A percentile compares a stretch with the other conserved stretches of the same genome.
phyloP scores from a whole-genome alignment of 2,888 invertebrate genomes.

The Stenotaenia linearis region DNA sequence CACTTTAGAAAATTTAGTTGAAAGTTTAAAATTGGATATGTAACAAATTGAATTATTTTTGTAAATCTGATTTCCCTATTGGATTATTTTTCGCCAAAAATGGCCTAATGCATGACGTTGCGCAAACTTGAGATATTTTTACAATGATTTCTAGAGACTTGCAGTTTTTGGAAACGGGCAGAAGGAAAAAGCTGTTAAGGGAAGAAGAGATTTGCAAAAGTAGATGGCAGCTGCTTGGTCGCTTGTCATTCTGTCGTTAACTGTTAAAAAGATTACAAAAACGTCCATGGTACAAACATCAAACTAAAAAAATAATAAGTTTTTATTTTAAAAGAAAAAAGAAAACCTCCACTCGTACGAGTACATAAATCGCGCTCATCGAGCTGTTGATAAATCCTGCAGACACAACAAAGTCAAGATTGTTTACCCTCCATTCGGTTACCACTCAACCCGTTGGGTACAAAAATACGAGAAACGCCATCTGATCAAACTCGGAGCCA shows the following conservation, averaged over 20 bases:
- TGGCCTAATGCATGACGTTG: background rate
- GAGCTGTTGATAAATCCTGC: background rate
- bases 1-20: background rate
- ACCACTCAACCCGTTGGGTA: background rate
- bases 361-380: background rate
- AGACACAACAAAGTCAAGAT: background rate
- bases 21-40: background rate
- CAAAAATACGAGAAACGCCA: background rate
- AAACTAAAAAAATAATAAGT: background rate
- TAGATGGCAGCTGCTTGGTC: background rate
- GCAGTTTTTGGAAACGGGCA: background rate
- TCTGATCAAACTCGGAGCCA: background rate
- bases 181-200: conserved; percentile 2
- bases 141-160: background rate
- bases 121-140: background rate
- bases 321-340: background rate
- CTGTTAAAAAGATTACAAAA: background rate
- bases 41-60: too few species aligned
- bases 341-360: background rate
- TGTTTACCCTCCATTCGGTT: background rate
- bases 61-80: too few species aligned
- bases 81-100: too few species aligned
- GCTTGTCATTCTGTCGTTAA: conserved; percentile 8
- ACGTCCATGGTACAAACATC: background rate
- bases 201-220: background rate